These are phyloP conservation scores for Pollenia amentaria DNA, from an alignment of 2,888 invertebrate species.

Conservation along the genomic window DNA sequence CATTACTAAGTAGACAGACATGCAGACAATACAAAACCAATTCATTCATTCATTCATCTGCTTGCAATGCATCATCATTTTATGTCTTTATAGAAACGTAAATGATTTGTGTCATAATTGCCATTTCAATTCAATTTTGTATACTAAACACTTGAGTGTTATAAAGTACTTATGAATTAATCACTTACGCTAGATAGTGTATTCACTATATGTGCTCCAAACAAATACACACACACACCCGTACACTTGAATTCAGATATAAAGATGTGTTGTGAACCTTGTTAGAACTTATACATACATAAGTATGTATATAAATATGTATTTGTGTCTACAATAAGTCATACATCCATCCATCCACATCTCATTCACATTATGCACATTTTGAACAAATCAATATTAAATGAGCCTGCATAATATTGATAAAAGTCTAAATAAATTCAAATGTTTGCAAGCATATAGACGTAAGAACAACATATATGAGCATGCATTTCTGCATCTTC, in stretches of 20 bases:
- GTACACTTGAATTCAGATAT: slow-evolving; percentile 7
- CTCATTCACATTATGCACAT: slow-evolving; percentile 56
- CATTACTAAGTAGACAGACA: background rate
- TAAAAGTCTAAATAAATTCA: slow-evolving; percentile 56
- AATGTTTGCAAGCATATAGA: slow-evolving; percentile 1
- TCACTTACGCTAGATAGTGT: slow-evolving; percentile 65
- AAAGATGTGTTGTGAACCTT: background rate
- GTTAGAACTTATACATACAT: slow-evolving; percentile 4
- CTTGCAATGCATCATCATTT: slow-evolving; percentile 50
- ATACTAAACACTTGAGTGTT: slow-evolving; percentile 73
- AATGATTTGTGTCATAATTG: slow-evolving; percentile 74
- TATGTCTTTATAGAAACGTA: slow-evolving; percentile 67
- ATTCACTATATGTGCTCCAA: slow-evolving; percentile 1
- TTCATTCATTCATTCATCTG: slow-evolving; percentile 33
- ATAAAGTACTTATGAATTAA: slow-evolving; percentile 74
- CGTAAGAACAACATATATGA: background rate
- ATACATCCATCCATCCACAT: slow-evolving; percentile 40
- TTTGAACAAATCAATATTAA: slow-evolving; percentile 65
- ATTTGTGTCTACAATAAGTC: background rate
- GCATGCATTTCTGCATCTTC: background rate
- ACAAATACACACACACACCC: background rate
- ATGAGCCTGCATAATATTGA: slow-evolving; percentile 68
- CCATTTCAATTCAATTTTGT: slow-evolving; percentile 71
- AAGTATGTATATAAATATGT: background rate
- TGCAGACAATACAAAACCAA: slow-evolving; percentile 44